Conservation (phyloP, 2,113 vertebrate genomes). For the Tricholaema leucomelas region DNA sequence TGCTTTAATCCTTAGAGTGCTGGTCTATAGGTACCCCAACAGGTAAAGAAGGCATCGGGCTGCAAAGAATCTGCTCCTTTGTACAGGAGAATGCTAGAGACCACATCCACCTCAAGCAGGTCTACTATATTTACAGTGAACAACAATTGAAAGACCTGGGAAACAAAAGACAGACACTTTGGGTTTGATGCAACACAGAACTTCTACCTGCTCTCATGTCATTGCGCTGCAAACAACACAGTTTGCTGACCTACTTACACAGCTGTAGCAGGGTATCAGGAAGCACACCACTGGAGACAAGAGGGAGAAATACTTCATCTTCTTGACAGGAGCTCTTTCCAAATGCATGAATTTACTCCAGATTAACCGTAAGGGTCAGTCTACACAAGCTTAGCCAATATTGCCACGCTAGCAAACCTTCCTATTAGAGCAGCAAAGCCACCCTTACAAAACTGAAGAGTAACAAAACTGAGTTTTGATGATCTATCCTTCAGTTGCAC, state of each 20-base stretch:
- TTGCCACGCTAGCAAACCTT: neutral
- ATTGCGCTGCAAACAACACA: rapidly evolving
- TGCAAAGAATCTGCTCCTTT: neutral
- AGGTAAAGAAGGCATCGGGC: neutral
- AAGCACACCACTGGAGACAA: neutral
- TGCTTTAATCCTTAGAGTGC: neutral
- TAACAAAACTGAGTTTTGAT: neutral
- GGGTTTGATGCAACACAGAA: neutral
- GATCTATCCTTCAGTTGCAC: neutral
- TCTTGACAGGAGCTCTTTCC: neutral
- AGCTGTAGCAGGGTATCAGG: neutral
- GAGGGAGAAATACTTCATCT: neutral
- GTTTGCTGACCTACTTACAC: neutral
- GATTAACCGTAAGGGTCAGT: neutral
- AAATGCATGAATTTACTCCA: neutral
- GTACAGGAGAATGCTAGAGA: neutral
- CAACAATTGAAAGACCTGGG: neutral
- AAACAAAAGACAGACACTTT: neutral
- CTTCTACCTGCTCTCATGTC: neutral
- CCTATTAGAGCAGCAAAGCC: neutral
- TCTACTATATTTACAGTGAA: neutral
- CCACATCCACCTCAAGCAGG: neutral
- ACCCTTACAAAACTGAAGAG: neutral
- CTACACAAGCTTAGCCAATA: neutral
- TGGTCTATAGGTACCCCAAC: neutral